Percentiles rank a stretch among this genome's conserved stretches.
These are phyloP conservation scores for Psilopsiagon aymara DNA, from an alignment of 2,113 vertebrate species.

Conservation along the genomic window DNA sequence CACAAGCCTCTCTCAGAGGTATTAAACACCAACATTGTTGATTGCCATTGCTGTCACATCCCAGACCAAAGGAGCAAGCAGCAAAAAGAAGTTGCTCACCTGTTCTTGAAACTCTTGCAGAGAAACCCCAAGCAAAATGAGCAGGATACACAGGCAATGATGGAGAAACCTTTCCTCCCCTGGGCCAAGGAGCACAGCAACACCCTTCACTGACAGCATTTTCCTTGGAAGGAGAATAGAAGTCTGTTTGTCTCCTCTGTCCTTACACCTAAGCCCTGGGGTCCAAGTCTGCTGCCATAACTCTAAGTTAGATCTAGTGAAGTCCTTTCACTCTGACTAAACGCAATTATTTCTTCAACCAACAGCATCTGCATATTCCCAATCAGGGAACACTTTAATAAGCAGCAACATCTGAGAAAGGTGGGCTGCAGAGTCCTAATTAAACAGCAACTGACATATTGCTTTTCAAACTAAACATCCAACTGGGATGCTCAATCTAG, in stretches of 20 bases:
- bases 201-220: neutral
- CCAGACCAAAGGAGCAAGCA: neutral
- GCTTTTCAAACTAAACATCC: conserved; percentile 40
- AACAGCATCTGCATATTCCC: conserved; percentile 3
- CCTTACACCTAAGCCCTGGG: neutral
- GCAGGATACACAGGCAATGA: neutral
- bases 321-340: neutral
- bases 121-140: neutral
- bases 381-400: neutral
- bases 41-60: neutral
- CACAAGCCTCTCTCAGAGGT: neutral
- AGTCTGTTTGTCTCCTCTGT: conserved; percentile 10
- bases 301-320: neutral
- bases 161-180: neutral
- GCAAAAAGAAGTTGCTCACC: neutral
- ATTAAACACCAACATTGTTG: neutral
- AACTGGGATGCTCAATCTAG: conserved; percentile 33
- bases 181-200: neutral
- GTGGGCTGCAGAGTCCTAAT: conserved; percentile 28
- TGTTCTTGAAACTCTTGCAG: neutral
- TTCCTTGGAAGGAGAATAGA: conserved; percentile 20
- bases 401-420: conserved; percentile 16
- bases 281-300: neutral
- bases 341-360: neutral
- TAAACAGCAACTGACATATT: neutral